Conservation (phyloP, 2,113 vertebrate species). For the Phalacrocorax aristotelis region DNA sequence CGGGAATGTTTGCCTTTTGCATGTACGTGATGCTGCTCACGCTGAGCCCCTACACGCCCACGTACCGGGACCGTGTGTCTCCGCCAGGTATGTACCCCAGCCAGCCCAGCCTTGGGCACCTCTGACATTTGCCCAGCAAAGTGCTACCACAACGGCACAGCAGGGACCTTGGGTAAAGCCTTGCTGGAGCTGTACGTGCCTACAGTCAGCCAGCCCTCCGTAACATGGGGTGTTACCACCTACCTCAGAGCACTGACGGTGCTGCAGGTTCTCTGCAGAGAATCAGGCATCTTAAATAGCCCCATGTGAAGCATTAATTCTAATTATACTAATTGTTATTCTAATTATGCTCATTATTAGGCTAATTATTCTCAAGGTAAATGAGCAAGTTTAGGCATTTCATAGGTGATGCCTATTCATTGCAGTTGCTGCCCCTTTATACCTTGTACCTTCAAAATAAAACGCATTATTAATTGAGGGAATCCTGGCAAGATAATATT, state of each 20-base stretch:
- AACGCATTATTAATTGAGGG: not conserved
- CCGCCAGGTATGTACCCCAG: constrained; percentile 84
- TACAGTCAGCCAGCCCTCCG: not conserved
- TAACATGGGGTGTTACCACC: no score
- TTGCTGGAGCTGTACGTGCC: not conserved
- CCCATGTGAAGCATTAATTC: not conserved
- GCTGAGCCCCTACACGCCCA: constrained; percentile 89
- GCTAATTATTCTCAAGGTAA: not conserved
- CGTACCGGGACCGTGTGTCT: constrained; percentile 87
- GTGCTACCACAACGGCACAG: fast-evolving
- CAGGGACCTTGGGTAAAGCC: not conserved
- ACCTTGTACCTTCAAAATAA: not conserved
- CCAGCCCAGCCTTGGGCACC: not conserved
- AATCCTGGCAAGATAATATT: not conserved
- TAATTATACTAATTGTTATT: not conserved
- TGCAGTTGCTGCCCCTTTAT: not conserved
- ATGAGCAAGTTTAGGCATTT: not conserved
- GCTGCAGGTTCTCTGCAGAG: not conserved
- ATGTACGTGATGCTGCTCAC: constrained; percentile 90
- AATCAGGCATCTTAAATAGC: not conserved
- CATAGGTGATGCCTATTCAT: not conserved
- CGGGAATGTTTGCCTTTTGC: constrained; percentile 92
- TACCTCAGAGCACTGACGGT: not conserved
- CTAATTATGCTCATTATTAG: not conserved
- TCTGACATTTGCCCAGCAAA: not conserved